Evolutionary conservation across 2,797 vertebrate genomes (phyloP), one percentile per base, ranked within the genome.

Genomic region (Otus scops): DNA sequence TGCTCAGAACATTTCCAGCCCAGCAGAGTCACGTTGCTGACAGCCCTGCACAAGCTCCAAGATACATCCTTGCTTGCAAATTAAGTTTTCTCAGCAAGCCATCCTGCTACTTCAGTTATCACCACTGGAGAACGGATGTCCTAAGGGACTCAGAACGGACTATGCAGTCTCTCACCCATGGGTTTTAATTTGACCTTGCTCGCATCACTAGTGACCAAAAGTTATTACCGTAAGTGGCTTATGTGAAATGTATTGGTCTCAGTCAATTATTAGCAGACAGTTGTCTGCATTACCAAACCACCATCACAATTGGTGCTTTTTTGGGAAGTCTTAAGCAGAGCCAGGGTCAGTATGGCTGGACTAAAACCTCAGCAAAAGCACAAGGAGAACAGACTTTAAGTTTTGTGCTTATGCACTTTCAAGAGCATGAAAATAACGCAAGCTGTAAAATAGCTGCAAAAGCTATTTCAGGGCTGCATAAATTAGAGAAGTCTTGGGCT

Each of bases 211-310:
- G 92, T 95, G 93, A 90, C 90, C 90, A 95, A 65, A 95, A 92
- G 93, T 95, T 95, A 91, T 96, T 96, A 78, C 57, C 65, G 30
- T 87, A 97, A 97, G 81, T 94, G 89, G 89, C 87, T 94, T 93
- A 95, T 0, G 38, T 92, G 93, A 94, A 91, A 95, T 95, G 78
- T 94, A 94, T 95, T 96, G 91, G 93, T 91, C 91, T 95, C 94
- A 91, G 96, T 94, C 96, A 94, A 94, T 96, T 97, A 92, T 89
- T 54, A 91, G 95, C 81, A 96, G 96, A 95, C 96, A 91, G 95
- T 78, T 89, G 94, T 97, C 94, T 97, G 92, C 96, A 65, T 80
- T 75, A 92, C 78, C 91, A 97, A 96, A 97, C 94, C 95, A 73
- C 92, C 82, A 69, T 89, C 75, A 86, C 78, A 95, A 94, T 88